These are phyloP conservation scores for Drosophila mulleri DNA, from an alignment of 2,888 invertebrate genomes.

Conservation along the genomic window DNA sequence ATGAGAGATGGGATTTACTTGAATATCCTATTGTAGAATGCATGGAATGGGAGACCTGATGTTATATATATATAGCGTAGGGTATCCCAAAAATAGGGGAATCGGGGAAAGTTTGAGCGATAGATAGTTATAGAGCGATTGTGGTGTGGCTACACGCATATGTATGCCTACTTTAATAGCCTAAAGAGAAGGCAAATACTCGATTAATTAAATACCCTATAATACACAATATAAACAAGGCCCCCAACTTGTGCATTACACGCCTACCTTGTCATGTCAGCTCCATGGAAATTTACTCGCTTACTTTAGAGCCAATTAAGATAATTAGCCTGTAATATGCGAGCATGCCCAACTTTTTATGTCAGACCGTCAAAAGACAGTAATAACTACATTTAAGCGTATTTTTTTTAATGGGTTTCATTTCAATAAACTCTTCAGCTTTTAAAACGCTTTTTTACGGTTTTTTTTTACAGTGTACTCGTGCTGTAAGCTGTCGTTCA, in stretches of 20 bases:
- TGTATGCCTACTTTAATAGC: background rate
- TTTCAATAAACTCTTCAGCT: conserved; percentile 6
- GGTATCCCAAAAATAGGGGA: too few species aligned
- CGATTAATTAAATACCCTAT: background rate
- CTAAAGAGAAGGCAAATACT: background rate
- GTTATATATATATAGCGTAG: too few species aligned
- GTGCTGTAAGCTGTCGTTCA: conserved; percentile 4
- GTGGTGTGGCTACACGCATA: background rate
- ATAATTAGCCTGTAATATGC: conserved; percentile 2
- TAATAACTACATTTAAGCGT: background rate
- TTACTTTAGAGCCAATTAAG: background rate
- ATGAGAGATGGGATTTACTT: background rate
- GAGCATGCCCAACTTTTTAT: background rate
- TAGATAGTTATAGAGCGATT: background rate
- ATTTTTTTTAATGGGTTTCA: background rate
- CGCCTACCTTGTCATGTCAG: background rate
- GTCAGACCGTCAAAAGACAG: background rate
- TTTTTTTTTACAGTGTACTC: conserved; percentile 17
- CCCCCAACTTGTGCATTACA: too few species aligned
- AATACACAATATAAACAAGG: background rate
- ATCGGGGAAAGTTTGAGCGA: too few species aligned
- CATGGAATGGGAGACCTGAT: background rate
- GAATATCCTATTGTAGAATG: background rate
- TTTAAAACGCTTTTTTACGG: background rate
- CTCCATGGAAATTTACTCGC: background rate